A percentile compares a stretch with the other conserved stretches of the same genome.
Evolutionary conservation across 1,140 invertebrate species (phyloP).

Genomic region (Drosophila elegans): DNA sequence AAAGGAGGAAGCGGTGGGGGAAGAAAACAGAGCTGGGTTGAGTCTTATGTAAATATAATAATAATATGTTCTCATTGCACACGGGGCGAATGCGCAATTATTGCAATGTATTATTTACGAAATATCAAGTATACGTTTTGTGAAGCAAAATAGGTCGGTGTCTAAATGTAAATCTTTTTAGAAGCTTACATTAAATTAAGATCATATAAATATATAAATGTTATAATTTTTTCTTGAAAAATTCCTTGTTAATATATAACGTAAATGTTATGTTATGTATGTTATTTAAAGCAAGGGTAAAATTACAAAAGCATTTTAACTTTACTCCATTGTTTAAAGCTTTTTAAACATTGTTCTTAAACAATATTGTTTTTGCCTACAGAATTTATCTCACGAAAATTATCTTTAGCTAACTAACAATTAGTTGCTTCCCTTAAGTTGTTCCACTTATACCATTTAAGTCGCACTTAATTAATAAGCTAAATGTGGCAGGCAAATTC

Average conservation of each 20-base stretch:
- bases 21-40: too few relatives aligned
- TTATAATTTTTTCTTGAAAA: too few relatives aligned
- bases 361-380: too few relatives aligned
- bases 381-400: too few relatives aligned
- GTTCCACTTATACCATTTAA: not conserved
- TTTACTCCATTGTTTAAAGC: too few relatives aligned
- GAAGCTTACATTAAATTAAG: not conserved
- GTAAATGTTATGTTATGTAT: too few relatives aligned
- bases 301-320: too few relatives aligned
- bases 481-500: not conserved
- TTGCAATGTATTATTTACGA: not conserved
- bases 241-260: too few relatives aligned
- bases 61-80: not conserved
- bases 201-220: not conserved
- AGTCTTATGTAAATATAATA: not conserved
- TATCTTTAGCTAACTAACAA: not conserved
- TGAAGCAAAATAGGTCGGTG: not conserved
- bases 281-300: too few relatives aligned
- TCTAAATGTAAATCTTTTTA: too few relatives aligned
- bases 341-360: too few relatives aligned
- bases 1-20: not conserved
- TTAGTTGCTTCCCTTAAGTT: not conserved
- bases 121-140: conserved; percentile 28
- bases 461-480: not conserved
- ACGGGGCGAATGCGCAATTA: conserved; percentile 18